A percentile compares a stretch with the other conserved stretches of the same genome.
phyloP scores from a whole-genome alignment of 1,140 invertebrate genomes.

The Batillaria attramentaria region DNA sequence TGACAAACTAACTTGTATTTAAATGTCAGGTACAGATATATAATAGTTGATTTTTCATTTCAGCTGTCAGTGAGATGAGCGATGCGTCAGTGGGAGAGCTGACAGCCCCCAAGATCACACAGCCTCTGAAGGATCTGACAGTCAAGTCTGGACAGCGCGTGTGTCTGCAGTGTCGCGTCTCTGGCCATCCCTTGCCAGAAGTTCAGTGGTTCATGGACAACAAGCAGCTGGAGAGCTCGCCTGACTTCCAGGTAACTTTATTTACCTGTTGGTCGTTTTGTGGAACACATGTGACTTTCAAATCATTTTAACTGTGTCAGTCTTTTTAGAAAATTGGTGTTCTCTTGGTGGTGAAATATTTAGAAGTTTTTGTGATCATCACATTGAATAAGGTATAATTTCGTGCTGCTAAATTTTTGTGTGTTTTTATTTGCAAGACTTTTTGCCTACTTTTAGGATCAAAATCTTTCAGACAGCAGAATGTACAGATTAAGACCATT shows the following conservation, averaged over 20 bases:
- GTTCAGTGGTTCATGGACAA: slow-evolving; percentile 70
- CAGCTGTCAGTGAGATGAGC: slow-evolving; percentile 70
- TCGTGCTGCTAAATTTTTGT: no score
- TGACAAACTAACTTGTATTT: slow-evolving; percentile 19
- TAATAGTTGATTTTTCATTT: slow-evolving; percentile 21
- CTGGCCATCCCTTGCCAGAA: slow-evolving; percentile 66
- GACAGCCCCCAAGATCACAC: slow-evolving; percentile 66
- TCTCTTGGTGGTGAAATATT: no score
- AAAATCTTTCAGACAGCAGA: neutral
- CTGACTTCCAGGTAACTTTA: slow-evolving; percentile 69
- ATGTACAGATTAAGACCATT: no score
- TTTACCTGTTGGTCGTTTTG: no score
- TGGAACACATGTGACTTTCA: no score
- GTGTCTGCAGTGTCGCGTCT: slow-evolving; percentile 66
- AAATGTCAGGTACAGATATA: neutral
- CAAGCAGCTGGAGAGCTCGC: slow-evolving; percentile 60
- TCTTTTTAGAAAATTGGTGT: no score
- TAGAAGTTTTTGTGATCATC: no score
- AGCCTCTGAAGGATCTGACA: slow-evolving; percentile 63
- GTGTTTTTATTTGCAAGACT: no score
- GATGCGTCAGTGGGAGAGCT: slow-evolving; percentile 66
- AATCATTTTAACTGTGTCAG: no score
- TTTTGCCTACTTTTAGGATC: no score
- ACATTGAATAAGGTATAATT: no score
- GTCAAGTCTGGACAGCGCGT: slow-evolving; percentile 66